Conservation (phyloP, 2,113 vertebrate genomes). For the Tympanuchus pallidicinctus region DNA sequence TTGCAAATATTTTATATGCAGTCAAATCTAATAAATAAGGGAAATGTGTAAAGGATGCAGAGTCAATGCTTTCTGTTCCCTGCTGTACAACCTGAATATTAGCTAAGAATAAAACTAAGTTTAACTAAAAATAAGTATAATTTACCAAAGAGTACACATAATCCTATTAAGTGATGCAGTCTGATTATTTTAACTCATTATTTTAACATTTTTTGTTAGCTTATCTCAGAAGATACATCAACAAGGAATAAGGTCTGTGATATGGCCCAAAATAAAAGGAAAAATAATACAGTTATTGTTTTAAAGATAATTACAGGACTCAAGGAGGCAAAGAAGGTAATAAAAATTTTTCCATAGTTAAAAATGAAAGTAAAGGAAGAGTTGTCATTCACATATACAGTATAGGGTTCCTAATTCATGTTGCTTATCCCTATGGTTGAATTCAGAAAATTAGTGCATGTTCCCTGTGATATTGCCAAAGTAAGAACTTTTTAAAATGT, state of each 20-base stretch:
- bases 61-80: background rate
- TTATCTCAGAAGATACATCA: background rate
- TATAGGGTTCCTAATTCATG: background rate
- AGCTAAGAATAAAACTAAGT: background rate
- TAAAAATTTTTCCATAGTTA: background rate
- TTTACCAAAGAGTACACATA: background rate
- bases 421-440: background rate
- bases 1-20: background rate
- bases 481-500: background rate
- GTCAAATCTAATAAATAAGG: background rate
- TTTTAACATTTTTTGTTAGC: background rate
- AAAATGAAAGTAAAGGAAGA: background rate
- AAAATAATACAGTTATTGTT: background rate
- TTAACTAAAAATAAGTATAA: background rate
- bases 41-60: background rate
- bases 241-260: background rate
- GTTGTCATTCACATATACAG: background rate
- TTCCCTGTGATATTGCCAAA: accelerated
- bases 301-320: background rate
- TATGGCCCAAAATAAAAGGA: background rate
- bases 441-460: background rate
- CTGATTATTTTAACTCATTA: background rate
- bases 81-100: background rate
- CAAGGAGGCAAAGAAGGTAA: background rate
- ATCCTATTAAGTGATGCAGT: background rate